Base-by-base conservation (phyloP, 1,140 invertebrate species). In the Drosophila parvula region DNA sequence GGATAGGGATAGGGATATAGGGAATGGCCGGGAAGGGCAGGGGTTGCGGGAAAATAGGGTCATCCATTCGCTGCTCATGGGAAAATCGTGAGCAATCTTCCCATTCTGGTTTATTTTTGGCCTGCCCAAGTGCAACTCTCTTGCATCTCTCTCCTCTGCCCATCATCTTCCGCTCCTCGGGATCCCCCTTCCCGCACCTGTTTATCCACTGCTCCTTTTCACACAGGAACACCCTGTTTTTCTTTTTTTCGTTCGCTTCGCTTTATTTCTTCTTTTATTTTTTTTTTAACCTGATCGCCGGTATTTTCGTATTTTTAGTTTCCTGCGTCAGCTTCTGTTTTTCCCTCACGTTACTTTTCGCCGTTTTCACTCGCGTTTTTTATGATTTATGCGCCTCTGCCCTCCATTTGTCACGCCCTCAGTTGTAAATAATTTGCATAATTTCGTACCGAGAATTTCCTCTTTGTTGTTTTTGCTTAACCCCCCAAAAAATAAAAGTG, bases 221-320 rank as follows among this genome's bases (percentile, higher is more conserved):
- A 56, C 30, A 28, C 28, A 32, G 61, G 28, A 51, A 45, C 81
- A 85, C 82, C 82, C 82, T 86, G 82, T 84, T 74, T 74, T 30
- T n/a, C 22, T 22, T 61, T 65, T 47, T 55, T 55, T 22, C 51
- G 18, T 38, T 14, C 11, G 2, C 12, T 45, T 61, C 22, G 27
- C 30, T 57, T 74, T 62, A 53, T 78, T 55, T 27, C 56, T 18
- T 60, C 28, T 44, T 48, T 50, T 27, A 22, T 22, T 22, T 22
- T 34, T 61, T 61, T 59, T 53, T 60, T 50, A 75, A 79, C 55
- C 71, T 77, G 79, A 88, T 88, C 82, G 65, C 58, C 47, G 69
- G 44, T 86, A 82, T 82, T 86, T 88, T 82, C 68, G 44, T 86
- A 82, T 82, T 86, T 85, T 82, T 79, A 88, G 82, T 75, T 82